Conservation (phyloP, 2,113 vertebrate species). For the Jacana jacana region DNA sequence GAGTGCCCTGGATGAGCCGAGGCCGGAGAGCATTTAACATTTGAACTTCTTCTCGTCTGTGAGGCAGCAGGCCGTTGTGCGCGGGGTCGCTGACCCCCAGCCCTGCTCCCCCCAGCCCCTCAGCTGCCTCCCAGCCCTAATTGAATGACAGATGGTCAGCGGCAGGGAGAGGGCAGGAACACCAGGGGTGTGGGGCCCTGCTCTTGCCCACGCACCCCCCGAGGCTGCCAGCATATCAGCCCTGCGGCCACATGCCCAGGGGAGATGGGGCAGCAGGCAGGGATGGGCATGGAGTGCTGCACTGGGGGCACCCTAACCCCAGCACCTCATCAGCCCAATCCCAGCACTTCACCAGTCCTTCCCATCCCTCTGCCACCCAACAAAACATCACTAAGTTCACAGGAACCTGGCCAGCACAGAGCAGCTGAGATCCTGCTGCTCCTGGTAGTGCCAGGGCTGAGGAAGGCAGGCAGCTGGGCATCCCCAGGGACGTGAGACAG, state of each 20-base stretch:
- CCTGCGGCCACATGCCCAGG: rapidly evolving
- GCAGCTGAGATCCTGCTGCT: rapidly evolving
- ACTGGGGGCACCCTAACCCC: background rate
- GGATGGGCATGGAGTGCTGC: background rate
- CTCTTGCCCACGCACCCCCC: background rate
- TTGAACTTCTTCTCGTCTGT: constrained; percentile 77
- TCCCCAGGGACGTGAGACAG: rapidly evolving
- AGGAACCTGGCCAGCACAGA: rapidly evolving
- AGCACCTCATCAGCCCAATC: rapidly evolving
- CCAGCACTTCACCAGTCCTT: background rate
- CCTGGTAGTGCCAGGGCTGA: background rate
- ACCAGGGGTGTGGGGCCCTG: no score
- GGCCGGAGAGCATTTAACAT: constrained; percentile 79
- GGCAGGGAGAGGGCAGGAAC: constrained; percentile 64
- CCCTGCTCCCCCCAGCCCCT: constrained; percentile 65
- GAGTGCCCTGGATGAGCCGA: constrained; percentile 57
- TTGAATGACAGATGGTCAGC: constrained; percentile 88
- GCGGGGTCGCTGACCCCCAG: constrained; percentile 80
- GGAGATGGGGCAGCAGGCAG: background rate
- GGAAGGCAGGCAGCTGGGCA: background rate
- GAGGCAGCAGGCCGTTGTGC: constrained; percentile 80
- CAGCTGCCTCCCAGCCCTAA: constrained; percentile 82
- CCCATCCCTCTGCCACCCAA: background rate
- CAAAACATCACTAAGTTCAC: rapidly evolving
- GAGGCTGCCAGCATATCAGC: background rate